Percentiles rank a stretch among this genome's conserved stretches.
phyloP scores from a whole-genome alignment of 2,888 invertebrate genomes.

The Quadroppia sp. region DNA sequence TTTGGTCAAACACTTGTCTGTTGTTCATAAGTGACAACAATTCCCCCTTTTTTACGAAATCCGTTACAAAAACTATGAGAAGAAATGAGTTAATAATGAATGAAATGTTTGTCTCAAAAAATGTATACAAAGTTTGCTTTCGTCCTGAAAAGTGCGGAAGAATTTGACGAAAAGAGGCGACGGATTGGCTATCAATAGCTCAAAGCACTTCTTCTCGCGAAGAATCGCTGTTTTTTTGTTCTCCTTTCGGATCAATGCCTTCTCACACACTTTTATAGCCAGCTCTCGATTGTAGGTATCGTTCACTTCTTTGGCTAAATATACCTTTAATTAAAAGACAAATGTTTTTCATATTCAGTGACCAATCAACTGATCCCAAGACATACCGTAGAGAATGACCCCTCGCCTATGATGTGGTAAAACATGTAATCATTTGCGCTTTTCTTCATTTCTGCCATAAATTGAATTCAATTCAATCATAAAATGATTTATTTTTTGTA shows the following conservation, averaged over 20 bases:
- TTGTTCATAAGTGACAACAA: conserved; percentile 84
- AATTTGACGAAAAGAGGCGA: conserved; percentile 84
- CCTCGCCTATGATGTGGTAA: conserved; percentile 92
- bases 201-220: conserved; percentile 89
- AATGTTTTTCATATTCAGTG: background rate
- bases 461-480: background rate
- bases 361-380: conserved; percentile 16
- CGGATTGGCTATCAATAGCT: conserved; percentile 68
- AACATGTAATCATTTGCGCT: conserved; percentile 76
- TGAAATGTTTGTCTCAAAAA: too few relatives aligned
- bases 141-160: conserved; percentile 94
- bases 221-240: conserved; percentile 88
- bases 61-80: conserved; percentile 77
- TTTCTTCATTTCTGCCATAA: conserved; percentile 18
- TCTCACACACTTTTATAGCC: conserved; percentile 99
- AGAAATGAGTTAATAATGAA: background rate
- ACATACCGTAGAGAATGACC: conserved; percentile 86
- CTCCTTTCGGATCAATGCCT: conserved; percentile 84
- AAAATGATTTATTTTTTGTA: background rate
- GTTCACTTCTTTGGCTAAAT: conserved; percentile 75
- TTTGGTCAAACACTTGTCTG: conserved; percentile 80
- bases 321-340: conserved; percentile 35
- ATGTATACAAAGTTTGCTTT: conserved; percentile 56
- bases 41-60: conserved; percentile 92
- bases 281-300: conserved; percentile 65